Evolutionary conservation across 2,888 invertebrate genomes (phyloP).

Genomic region (Allophyes oxyacanthae): DNA sequence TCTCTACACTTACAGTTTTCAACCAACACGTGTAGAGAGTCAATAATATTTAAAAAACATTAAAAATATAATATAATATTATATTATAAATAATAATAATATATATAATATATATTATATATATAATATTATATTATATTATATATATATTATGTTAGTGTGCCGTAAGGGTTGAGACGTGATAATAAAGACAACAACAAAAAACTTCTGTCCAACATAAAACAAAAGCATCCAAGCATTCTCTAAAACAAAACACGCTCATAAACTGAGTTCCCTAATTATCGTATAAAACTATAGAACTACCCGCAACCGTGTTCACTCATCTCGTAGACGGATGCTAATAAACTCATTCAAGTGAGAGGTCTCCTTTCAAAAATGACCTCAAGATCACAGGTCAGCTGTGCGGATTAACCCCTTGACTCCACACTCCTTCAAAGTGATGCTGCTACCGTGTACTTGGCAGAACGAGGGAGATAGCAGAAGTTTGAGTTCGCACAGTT

Average conservation of each 20-base stretch:
- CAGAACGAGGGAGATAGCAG: conserved; percentile 9
- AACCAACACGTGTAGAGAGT: too few species aligned
- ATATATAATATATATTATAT: too few species aligned
- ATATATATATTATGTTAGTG: too few species aligned
- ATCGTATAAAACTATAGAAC: conserved; percentile 51
- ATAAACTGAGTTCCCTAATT: conserved; percentile 33
- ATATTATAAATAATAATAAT: too few species aligned
- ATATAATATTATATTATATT: too few species aligned
- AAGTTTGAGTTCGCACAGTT: conserved; percentile 20
- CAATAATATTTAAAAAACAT: too few species aligned
- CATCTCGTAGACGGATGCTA: conserved; percentile 48
- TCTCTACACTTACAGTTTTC: too few species aligned
- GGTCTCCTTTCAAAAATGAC: conserved; percentile 60
- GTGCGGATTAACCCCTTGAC: conserved; percentile 58
- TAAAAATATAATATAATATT: too few species aligned
- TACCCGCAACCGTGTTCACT: conserved; percentile 53
- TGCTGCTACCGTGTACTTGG: conserved; percentile 28
- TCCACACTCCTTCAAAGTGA: conserved; percentile 52
- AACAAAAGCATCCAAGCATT: not conserved
- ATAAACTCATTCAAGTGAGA: conserved; percentile 55
- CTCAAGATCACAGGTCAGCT: conserved; percentile 57
- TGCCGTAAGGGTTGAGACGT: too few species aligned
- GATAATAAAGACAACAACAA: too few species aligned
- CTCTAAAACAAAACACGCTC: conserved; percentile 1
- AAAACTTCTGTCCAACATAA: too few species aligned